These are phyloP conservation scores for Pardalotus punctatus DNA, from an alignment of 2,113 vertebrate species.

Conservation along the genomic window DNA sequence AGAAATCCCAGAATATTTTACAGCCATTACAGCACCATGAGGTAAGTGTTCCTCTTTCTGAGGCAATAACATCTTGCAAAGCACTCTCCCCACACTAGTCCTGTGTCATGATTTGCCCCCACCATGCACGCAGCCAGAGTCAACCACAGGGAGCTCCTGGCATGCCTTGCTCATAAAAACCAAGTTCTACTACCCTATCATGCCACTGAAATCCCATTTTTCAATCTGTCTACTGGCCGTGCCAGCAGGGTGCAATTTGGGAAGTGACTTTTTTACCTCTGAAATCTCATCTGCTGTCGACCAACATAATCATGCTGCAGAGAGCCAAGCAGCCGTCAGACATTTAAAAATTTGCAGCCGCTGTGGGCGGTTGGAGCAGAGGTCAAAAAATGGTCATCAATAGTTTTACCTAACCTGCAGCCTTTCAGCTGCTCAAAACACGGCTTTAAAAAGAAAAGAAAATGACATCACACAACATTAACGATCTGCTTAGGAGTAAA, in stretches of 20 bases:
- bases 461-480: background rate
- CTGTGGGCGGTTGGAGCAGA: background rate
- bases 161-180: background rate
- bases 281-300: background rate
- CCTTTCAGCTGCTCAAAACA: background rate
- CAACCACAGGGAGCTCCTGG: background rate
- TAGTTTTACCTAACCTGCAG: background rate
- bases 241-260: background rate
- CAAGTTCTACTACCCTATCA: background rate
- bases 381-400: conserved; percentile 20
- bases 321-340: conserved; percentile 13
- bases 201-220: background rate
- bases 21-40: background rate
- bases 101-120: background rate
- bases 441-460: background rate
- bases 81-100: background rate
- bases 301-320: background rate
- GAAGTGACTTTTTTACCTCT: background rate
- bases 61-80: background rate
- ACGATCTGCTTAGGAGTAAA: background rate
- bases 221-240: background rate
- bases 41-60: background rate
- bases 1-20: background rate
- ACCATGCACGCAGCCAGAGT: accelerated
- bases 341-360: background rate